Evolutionary conservation across 2,797 vertebrate species (phyloP).

Genomic region (Ctenosaura bakeri): DNA sequence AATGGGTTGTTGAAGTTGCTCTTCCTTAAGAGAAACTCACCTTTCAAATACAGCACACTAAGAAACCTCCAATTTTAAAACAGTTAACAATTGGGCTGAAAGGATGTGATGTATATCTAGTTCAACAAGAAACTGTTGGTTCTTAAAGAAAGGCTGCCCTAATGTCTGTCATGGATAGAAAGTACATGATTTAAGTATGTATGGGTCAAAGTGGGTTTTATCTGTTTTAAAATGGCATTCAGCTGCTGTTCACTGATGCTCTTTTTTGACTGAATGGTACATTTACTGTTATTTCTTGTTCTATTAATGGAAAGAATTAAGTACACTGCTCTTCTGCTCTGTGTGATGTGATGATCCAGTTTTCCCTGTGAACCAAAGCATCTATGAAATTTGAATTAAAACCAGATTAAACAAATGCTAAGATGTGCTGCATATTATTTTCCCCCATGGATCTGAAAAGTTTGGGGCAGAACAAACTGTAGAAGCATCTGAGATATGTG

Average conservation of each 20-base stretch:
- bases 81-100: not conserved
- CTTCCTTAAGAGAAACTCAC: slow-evolving; percentile 7
- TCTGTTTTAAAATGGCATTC: slow-evolving; percentile 44
- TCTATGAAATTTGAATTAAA: slow-evolving; percentile 72
- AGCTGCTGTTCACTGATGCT: slow-evolving; percentile 70
- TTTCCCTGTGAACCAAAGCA: slow-evolving; percentile 71
- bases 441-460: slow-evolving; percentile 42
- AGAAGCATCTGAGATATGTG: not conserved
- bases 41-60: not conserved
- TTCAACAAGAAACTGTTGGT: not conserved
- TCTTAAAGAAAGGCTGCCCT: slow-evolving; percentile 29
- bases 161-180: not conserved
- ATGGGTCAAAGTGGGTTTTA: slow-evolving; percentile 7
- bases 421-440: slow-evolving; percentile 56
- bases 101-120: not conserved
- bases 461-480: slow-evolving; percentile 34
- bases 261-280: slow-evolving; percentile 33
- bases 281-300: slow-evolving; percentile 63
- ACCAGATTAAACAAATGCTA: slow-evolving; percentile 68
- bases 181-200: not conserved
- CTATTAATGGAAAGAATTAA: slow-evolving; percentile 47
- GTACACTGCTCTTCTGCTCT: slow-evolving; percentile 57
- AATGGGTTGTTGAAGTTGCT: not conserved
- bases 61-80: not conserved
- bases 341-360: slow-evolving; percentile 63